Evolutionary conservation across 2,888 invertebrate genomes (phyloP).

Genomic region (Trichogramma dendrolimi): DNA sequence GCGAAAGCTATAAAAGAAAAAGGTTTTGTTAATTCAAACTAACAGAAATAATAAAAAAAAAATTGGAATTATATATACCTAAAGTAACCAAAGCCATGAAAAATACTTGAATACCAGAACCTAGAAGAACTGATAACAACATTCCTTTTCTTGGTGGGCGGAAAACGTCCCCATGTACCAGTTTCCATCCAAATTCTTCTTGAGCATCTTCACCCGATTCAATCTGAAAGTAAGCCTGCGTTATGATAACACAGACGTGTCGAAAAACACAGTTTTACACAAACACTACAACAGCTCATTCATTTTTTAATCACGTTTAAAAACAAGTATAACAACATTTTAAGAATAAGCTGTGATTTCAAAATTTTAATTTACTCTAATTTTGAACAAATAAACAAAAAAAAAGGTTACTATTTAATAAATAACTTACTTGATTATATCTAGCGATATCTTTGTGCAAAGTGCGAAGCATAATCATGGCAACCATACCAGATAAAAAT

Average conservation of each 20-base stretch:
- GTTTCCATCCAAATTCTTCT: constrained; percentile 96
- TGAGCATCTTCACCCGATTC: constrained; percentile 85
- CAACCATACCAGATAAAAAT: constrained; percentile 98
- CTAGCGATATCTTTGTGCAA: constrained; percentile 97
- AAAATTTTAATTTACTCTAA: not conserved
- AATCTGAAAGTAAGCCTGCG: constrained; percentile 56
- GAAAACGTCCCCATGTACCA: constrained; percentile 97
- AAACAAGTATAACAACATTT: no score
- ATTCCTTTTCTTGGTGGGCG: constrained; percentile 94
- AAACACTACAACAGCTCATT: constrained; percentile 27
- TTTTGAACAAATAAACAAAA: not conserved
- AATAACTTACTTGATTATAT: constrained; percentile 77
- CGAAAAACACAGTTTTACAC: constrained; percentile 29
- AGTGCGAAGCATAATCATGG: constrained; percentile 96
- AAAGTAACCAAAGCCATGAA: constrained; percentile 94
- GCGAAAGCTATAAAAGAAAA: constrained; percentile 72
- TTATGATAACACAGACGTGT: constrained; percentile 47
- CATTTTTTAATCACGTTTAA: constrained; percentile 28
- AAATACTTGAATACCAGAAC: constrained; percentile 93
- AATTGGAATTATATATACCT: constrained; percentile 50
- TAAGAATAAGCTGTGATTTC: not conserved
- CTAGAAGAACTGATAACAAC: constrained; percentile 92
- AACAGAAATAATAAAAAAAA: constrained; percentile 11
- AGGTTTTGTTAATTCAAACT: constrained; percentile 8
- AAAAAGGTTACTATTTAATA: constrained; percentile 2